phyloP scores from a whole-genome alignment of 1,140 invertebrate species.

The Belonocnema kinseyi region DNA sequence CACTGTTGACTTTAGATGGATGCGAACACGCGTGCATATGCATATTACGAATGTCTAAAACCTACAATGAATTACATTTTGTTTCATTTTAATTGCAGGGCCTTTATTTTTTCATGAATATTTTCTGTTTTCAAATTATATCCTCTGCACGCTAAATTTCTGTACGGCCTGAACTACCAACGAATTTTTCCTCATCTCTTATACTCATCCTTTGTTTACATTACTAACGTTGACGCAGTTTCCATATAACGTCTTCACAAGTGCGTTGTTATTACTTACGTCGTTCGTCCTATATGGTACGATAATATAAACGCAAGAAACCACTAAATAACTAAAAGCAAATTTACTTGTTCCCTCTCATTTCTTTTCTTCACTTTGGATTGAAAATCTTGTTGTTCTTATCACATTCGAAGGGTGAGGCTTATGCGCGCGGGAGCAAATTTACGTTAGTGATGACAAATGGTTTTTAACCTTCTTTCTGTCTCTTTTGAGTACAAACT shows the following conservation, averaged over 20 bases:
- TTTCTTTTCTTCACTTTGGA: neutral
- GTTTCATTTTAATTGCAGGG: no score
- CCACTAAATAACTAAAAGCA: neutral
- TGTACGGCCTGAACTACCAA: no score
- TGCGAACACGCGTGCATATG: no score
- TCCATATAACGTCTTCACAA: neutral
- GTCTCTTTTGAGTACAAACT: constrained; percentile 45
- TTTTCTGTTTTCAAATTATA: no score
- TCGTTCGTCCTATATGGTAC: neutral
- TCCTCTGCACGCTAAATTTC: no score
- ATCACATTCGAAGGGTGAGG: constrained; percentile 32
- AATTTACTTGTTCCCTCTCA: neutral
- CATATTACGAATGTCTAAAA: no score
- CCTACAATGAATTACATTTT: no score
- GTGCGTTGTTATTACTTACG: neutral
- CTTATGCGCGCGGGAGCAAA: constrained; percentile 56
- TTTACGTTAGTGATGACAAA: constrained; percentile 72
- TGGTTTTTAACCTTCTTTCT: constrained; percentile 61
- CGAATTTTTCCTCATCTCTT: no score
- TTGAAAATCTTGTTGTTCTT: constrained; percentile 11
- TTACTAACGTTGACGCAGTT: no score
- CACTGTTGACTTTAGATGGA: neutral
- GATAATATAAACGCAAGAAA: neutral
- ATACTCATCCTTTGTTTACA: no score
- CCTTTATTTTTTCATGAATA: no score